phyloP scores from a whole-genome alignment of 2,113 vertebrate species.

The Ascaphus truei region DNA sequence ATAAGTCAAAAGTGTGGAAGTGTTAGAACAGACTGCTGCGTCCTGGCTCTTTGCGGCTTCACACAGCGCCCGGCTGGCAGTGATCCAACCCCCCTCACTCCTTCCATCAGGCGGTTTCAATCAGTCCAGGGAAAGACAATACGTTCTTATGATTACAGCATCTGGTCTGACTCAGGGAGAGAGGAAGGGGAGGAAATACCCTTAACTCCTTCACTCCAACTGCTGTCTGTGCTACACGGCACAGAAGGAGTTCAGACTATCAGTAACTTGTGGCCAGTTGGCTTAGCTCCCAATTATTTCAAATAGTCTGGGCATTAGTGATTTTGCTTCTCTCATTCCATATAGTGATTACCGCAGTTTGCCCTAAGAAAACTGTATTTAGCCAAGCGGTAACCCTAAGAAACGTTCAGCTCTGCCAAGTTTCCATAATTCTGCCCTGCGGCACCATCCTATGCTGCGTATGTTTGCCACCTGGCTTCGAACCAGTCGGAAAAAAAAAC shows the following conservation, averaged over 20 bases:
- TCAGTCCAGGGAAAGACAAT: constrained; percentile 29
- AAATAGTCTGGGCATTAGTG: too few species aligned
- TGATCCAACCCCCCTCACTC: constrained; percentile 10
- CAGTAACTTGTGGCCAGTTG: background rate
- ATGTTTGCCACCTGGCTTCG: too few species aligned
- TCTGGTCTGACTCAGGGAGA: constrained; percentile 29
- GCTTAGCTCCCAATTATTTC: background rate
- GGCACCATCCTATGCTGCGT: too few species aligned
- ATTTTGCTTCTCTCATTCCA: too few species aligned
- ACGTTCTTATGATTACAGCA: constrained; percentile 25
- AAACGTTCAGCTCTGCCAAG: too few species aligned
- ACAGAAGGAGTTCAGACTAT: background rate
- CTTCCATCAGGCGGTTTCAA: constrained; percentile 34
- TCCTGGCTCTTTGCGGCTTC: background rate
- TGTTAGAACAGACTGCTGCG: background rate
- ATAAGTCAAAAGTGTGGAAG: background rate
- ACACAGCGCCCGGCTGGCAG: constrained; percentile 15
- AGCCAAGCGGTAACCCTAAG: too few species aligned
- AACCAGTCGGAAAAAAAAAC: too few species aligned
- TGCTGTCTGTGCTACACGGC: background rate
- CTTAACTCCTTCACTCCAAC: constrained; percentile 29
- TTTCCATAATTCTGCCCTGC: too few species aligned
- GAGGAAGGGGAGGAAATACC: constrained; percentile 16
- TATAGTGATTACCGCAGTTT: too few species aligned
- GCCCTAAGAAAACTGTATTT: too few species aligned